Evolutionary conservation across 2,113 vertebrate species (phyloP).

Genomic region (Leucosticte australis): DNA sequence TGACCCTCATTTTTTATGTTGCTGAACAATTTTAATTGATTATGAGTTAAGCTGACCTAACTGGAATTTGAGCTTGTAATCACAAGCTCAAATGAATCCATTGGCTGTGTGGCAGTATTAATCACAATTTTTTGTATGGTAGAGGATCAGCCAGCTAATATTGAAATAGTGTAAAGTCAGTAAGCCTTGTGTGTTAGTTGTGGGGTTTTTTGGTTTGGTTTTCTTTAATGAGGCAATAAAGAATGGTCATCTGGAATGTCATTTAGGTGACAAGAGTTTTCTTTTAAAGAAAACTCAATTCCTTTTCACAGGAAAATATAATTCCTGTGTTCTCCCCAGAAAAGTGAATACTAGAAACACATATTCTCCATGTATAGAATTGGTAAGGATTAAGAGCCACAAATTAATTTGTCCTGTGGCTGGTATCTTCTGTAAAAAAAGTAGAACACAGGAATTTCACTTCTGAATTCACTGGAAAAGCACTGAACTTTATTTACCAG

Average conservation of each 20-base stretch:
- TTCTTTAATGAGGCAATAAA: neutral
- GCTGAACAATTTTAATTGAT: neutral
- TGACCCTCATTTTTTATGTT: neutral
- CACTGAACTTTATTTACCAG: neutral
- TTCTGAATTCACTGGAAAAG: neutral
- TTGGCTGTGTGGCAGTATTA: neutral
- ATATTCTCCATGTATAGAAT: neutral
- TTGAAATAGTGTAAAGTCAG: neutral
- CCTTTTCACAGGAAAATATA: neutral
- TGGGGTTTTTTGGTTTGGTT: neutral
- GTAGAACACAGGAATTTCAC: neutral
- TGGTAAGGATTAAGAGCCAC: neutral
- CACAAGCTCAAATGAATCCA: neutral
- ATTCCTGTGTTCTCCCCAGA: neutral
- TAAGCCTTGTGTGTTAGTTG: neutral
- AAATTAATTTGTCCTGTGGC: neutral
- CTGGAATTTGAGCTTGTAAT: neutral
- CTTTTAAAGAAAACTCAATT: neutral
- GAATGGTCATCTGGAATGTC: neutral
- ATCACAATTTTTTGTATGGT: neutral
- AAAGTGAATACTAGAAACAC: neutral
- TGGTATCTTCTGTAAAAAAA: neutral
- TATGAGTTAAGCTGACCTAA: neutral
- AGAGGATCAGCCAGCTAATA: neutral
- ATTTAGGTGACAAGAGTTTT: neutral